Base-by-base conservation (phyloP, 2,113 vertebrate genomes). In the Halichoeres trimaculatus region DNA sequence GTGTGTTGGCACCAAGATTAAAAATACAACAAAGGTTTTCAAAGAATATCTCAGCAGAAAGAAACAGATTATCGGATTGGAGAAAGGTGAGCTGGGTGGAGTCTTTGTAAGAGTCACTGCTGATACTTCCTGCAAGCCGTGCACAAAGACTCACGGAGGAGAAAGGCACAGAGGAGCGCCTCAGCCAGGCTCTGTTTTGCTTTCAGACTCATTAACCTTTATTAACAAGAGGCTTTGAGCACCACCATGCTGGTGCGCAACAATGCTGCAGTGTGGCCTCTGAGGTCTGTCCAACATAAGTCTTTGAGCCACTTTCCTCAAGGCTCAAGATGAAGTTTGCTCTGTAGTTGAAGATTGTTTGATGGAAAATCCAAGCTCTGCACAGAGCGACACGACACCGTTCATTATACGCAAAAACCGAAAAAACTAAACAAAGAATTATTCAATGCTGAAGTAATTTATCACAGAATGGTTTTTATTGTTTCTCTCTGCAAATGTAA, bases 191-290 rank as follows among this genome's bases (percentile, higher is more conserved):
- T 45, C 16, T 6, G 16, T 45, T 45, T 45, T 17, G 8, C 38
- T 45, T 45, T 19, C 17, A 14, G 17, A 48, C 19, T 67, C 20
- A 67, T 70, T 74, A 60, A 40, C 61, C 41, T 68, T 63, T 10
- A 38, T 55, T 17, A 38, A 36, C 35, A 13, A 2, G 23, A 4
- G 50, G 54, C 55, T 48, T 26, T 54, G 16, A 36, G 11, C 38
- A 22, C 3, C n/a, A 35, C 34, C 52, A 34, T 54, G 57, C 53
- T 60, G 64, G 23, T 56, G n/a, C n/a, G 57, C 35, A 40, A 35
- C 55, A 40, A 54, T n/a, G 36, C 54, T 35, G 45, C 45, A 2
- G 38, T 20, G 34, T 54, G 48, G 51, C 65, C 54, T 65, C 22
- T 56, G 68, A 16, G 43, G 43, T 57, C 34, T 24, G 17, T 17